Evolutionary conservation across 2,888 invertebrate genomes (phyloP).

Genomic region (Ennomos fuscantarius): DNA sequence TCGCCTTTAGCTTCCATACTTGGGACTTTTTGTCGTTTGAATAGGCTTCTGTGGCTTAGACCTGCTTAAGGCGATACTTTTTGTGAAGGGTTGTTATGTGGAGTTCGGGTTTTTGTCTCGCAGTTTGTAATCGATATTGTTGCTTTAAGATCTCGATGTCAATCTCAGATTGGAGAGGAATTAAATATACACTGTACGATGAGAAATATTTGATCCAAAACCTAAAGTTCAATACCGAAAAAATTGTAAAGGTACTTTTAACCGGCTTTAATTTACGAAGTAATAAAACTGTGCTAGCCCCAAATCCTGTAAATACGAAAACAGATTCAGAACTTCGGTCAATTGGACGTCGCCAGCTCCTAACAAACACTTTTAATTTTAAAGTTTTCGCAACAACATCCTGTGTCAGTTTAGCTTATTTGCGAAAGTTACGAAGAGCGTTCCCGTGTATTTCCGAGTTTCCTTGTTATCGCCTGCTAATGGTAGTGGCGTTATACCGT

Average conservation of each 20-base stretch:
- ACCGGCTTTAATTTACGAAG: too few species aligned
- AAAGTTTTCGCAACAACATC: constrained; percentile 13
- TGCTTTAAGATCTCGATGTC: not conserved
- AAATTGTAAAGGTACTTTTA: too few species aligned
- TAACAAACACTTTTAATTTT: constrained; percentile 14
- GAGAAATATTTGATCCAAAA: too few species aligned
- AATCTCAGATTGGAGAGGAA: not conserved
- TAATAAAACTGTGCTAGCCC: too few species aligned
- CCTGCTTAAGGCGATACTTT: constrained; percentile 6
- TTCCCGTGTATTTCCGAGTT: not conserved
- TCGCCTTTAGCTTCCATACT: not conserved
- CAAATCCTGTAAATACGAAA: not conserved
- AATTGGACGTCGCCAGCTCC: constrained; percentile 1
- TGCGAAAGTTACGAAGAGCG: not conserved
- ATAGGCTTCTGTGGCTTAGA: constrained; percentile 8
- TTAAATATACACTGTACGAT: too few species aligned
- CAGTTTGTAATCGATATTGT: constrained; percentile 1
- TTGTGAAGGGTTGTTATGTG: constrained; percentile 8
- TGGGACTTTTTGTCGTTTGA: constrained; percentile 4
- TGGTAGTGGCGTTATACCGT: not conserved
- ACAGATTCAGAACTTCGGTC: not conserved
- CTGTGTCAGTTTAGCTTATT: constrained; percentile 1
- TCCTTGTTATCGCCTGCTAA: constrained; percentile 1
- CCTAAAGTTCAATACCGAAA: too few species aligned
- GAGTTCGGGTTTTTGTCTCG: constrained; percentile 1